Base-by-base conservation (phyloP, 2,797 vertebrate species). In the Scolopax rusticola region DNA sequence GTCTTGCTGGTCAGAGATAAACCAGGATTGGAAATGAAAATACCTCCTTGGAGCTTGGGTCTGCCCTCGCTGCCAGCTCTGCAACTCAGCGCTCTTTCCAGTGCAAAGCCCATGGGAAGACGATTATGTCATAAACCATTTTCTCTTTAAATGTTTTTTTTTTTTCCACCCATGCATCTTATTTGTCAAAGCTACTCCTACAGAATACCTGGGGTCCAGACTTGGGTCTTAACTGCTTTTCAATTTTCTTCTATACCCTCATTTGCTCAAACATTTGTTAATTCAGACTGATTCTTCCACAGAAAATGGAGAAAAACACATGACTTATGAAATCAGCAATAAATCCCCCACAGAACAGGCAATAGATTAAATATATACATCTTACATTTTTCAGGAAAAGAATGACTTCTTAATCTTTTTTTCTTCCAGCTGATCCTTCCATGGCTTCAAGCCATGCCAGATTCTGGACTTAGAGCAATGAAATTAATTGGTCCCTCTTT, bases 121-220 rank as follows among this genome's bases (percentile, higher is more conserved):
- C 0, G 0, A 17, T 78, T 90, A 65, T 7, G 19, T 59, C 65
- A 69, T 43, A 32, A 45, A 51, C 25, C 8, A 5, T 56, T 59
- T 59, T 40, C 54, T 81, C n/a, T 41, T 47, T 51, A n/a, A 45
- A 21, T 33, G 2, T 7, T 0, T 30, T 23, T 33, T 43, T 43
- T 57, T 33, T 43, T 56, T 1, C 12, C 12, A 36, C 18, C 15
- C 6, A 2, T 15, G 12, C 30, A 12, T 50, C n/a, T 87, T 69
- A 67, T 21, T 69, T 1, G 1, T 68, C 51, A 73, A 89, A 89
- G 36, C 48, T 59, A 9, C 61, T 69, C 36, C 80, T 70, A 30
- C 41, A 68, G 67, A 73, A 60, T 19, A 59, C 11, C 25, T 56
- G 21, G 50, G n/a, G 30, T 45, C 36, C 60, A 57, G 38, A 43